A percentile compares a stretch with the other conserved stretches of the same genome.
phyloP scores from a whole-genome alignment of 1,140 invertebrate species.

The Reticulitermes speratus region DNA sequence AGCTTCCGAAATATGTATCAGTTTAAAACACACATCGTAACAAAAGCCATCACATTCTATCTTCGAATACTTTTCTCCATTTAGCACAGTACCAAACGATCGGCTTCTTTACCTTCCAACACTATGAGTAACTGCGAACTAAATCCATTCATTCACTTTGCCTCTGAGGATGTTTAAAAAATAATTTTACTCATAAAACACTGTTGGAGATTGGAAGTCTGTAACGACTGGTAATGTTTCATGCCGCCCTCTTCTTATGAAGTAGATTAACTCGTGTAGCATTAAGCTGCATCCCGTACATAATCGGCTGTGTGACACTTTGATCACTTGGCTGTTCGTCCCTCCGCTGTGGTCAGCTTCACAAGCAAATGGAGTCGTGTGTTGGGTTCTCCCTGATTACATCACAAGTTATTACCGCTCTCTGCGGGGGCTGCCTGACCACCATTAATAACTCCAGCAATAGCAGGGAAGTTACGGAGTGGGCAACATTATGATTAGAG shows the following conservation, averaged over 20 bases:
- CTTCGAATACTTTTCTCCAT: no score
- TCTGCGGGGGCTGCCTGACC: neutral
- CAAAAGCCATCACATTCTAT: no score
- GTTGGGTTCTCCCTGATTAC: constrained; percentile 21
- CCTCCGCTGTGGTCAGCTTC: constrained; percentile 6
- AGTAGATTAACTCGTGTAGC: neutral
- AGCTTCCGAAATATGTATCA: no score
- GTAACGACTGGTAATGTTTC: neutral
- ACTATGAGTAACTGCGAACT: no score
- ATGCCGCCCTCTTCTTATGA: neutral
- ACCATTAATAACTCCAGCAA: neutral
- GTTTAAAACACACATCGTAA: no score
- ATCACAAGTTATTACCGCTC: constrained; percentile 24
- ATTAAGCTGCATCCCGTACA: neutral
- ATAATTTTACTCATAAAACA: neutral
- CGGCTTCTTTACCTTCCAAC: no score
- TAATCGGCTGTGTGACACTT: constrained; percentile 14
- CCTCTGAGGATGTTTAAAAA: neutral
- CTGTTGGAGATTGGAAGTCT: neutral
- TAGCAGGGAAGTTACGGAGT: neutral
- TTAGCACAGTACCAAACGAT: no score
- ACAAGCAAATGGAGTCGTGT: constrained; percentile 14
- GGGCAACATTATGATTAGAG: neutral
- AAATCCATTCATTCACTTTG: no score
- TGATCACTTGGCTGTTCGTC: neutral